Evolutionary conservation across 2,797 vertebrate genomes (phyloP).

Genomic region (Gallirallus australis): DNA sequence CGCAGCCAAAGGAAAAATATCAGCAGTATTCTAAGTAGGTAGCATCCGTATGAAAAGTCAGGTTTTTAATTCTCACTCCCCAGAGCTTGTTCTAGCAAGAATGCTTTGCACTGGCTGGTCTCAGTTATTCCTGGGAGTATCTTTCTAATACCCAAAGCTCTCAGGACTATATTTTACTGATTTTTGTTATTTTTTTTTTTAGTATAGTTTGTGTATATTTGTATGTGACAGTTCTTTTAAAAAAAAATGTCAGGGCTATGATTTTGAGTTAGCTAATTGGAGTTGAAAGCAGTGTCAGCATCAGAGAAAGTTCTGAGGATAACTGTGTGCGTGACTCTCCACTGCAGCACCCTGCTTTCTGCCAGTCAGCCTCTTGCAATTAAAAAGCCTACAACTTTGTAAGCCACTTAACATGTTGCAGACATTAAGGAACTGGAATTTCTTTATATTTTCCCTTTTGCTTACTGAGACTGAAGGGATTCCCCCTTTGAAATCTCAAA

Average conservation of each 20-base stretch:
- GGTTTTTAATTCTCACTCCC: not conserved
- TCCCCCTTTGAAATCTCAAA: not conserved
- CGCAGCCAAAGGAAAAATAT: not conserved
- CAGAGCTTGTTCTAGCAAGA: not conserved
- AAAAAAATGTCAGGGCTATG: not conserved
- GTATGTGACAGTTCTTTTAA: not conserved
- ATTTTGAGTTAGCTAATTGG: not conserved
- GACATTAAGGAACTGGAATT: not conserved
- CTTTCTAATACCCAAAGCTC: not conserved
- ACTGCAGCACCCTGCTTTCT: not conserved
- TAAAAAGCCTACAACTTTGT: not conserved
- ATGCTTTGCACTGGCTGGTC: not conserved
- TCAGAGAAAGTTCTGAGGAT: not conserved
- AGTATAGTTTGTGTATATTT: not conserved
- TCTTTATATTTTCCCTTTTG: not conserved
- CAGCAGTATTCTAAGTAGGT: not conserved
- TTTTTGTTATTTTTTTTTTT: not conserved
- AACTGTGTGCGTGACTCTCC: accelerated
- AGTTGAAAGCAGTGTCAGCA: constrained; percentile 8
- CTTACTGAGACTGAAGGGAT: not conserved
- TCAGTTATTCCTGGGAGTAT: not conserved
- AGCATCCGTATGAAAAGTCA: not conserved
- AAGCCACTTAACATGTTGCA: not conserved
- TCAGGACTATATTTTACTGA: not conserved
- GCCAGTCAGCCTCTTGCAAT: not conserved